These are phyloP conservation scores for Ormyrus pomaceus DNA, from an alignment of 2,888 invertebrate species.

Conservation along the genomic window DNA sequence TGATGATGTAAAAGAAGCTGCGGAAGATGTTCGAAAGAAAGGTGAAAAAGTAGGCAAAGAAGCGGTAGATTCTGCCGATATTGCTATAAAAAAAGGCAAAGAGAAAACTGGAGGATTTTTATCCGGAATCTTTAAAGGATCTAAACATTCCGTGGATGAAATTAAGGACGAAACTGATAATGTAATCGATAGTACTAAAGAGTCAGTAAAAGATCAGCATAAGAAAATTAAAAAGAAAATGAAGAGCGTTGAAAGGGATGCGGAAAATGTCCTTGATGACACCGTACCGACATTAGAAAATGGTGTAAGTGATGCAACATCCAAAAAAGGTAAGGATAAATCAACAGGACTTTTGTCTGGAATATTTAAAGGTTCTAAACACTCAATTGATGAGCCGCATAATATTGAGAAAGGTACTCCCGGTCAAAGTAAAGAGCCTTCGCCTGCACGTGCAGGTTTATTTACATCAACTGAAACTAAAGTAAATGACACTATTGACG, in stretches of 20 bases:
- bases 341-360: constrained; percentile 61
- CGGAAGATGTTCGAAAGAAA: constrained; percentile 57
- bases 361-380: constrained; percentile 56
- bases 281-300: not conserved
- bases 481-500: constrained; percentile 31
- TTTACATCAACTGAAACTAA: no score
- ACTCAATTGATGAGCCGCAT: constrained; percentile 48
- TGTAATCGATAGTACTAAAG: constrained; percentile 59
- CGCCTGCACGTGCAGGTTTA: no score
- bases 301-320: constrained; percentile 59
- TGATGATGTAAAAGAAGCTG: constrained; percentile 36
- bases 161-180: no score
- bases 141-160: constrained; percentile 63
- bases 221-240: constrained; percentile 11
- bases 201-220: constrained; percentile 52
- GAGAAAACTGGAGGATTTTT: constrained; percentile 46
- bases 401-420: no score
- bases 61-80: not conserved
- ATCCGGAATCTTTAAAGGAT: constrained; percentile 43
- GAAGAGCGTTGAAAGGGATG: not conserved
- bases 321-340: constrained; percentile 60
- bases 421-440: no score
- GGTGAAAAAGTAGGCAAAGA: not conserved
- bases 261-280: not conserved
- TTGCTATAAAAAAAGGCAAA: constrained; percentile 8